These are phyloP conservation scores for Lordiphosa andalusiaca DNA, from an alignment of 2,888 invertebrate genomes.

Conservation along the genomic window DNA sequence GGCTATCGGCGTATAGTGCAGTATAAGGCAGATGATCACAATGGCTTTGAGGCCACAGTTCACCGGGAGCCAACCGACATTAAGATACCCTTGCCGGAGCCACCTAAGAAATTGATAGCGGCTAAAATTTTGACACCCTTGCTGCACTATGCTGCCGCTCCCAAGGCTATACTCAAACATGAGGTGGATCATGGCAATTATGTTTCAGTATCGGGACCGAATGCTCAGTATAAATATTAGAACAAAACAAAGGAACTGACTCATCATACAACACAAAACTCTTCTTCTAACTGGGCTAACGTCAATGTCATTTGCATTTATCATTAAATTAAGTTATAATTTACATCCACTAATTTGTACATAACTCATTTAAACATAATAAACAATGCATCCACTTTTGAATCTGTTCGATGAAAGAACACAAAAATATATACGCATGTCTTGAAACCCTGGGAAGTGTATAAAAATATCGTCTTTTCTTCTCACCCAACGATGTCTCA, in stretches of 20 bases:
- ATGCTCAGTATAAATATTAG: constrained; percentile 71
- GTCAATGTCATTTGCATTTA: constrained; percentile 26
- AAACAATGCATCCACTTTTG: constrained; percentile 39
- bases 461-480: background rate
- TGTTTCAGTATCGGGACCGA: constrained; percentile 69
- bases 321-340: constrained; percentile 55
- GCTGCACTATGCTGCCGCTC: constrained; percentile 56
- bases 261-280: constrained; percentile 1
- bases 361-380: constrained; percentile 16
- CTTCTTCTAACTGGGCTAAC: constrained; percentile 3
- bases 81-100: constrained; percentile 71
- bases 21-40: constrained; percentile 82
- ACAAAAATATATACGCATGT: constrained; percentile 45
- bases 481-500: constrained; percentile 21
- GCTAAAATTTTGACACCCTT: constrained; percentile 59
- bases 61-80: constrained; percentile 81
- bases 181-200: constrained; percentile 52
- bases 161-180: constrained; percentile 47
- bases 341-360: constrained; percentile 19
- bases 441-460: no score
- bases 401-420: constrained; percentile 58
- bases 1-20: constrained; percentile 82
- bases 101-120: constrained; percentile 61
- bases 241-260: background rate
- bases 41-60: constrained; percentile 82